phyloP scores from a whole-genome alignment of 1,140 invertebrate genomes.

The Nephila pilipes region DNA sequence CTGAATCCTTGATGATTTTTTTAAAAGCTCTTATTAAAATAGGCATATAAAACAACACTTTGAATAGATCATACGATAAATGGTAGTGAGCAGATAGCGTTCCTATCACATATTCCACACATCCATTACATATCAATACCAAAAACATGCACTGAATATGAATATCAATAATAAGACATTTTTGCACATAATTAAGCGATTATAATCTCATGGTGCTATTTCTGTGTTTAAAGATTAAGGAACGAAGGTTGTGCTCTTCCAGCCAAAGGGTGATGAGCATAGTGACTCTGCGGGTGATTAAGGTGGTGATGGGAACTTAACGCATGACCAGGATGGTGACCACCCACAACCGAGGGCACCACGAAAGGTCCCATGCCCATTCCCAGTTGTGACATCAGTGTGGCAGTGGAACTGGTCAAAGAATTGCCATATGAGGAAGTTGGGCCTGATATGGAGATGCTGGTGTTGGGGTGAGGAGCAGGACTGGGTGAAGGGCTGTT shows the following conservation, averaged over 20 bases:
- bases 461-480: slow-evolving; percentile 63
- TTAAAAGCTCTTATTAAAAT: background rate
- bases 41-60: background rate
- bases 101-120: background rate
- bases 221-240: slow-evolving; percentile 60
- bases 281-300: slow-evolving; percentile 63
- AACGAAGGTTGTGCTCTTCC: slow-evolving; percentile 69
- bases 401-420: slow-evolving; percentile 57
- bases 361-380: slow-evolving; percentile 74
- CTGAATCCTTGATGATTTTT: no score
- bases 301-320: slow-evolving; percentile 54
- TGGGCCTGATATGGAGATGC: slow-evolving; percentile 45
- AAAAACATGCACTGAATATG: background rate
- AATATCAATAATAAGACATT: background rate
- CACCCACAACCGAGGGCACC: slow-evolving; percentile 57
- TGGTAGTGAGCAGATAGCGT: background rate
- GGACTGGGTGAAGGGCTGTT: slow-evolving; percentile 64
- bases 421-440: slow-evolving; percentile 60
- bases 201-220: slow-evolving; percentile 66
- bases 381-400: slow-evolving; percentile 68
- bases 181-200: background rate
- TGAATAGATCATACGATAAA: background rate
- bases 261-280: slow-evolving; percentile 62
- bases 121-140: background rate
- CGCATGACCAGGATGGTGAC: slow-evolving; percentile 43